A percentile compares a stretch with the other conserved stretches of the same genome.
Conservation (phyloP, 2,113 vertebrate species). For the Cynopterus brachyotis region DNA sequence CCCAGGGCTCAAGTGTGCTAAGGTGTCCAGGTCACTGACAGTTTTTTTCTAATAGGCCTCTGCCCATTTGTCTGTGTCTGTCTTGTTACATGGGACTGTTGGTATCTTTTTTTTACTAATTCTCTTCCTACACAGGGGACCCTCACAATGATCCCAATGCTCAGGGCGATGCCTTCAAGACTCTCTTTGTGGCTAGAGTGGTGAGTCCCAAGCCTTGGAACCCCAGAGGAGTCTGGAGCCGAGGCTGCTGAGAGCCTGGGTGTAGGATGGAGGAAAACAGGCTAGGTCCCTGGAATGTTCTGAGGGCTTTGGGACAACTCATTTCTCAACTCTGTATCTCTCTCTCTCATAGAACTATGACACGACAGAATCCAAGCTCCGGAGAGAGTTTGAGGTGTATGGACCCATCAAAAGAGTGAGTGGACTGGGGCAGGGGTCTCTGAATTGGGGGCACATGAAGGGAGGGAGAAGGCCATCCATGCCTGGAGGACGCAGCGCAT, state of each 20-base stretch:
- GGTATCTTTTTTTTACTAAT: neutral
- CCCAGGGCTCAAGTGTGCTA: neutral
- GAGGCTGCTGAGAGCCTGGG: neutral
- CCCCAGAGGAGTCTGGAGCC: neutral
- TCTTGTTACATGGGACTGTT: too few species aligned
- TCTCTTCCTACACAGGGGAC: conserved; percentile 86
- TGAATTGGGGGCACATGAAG: neutral
- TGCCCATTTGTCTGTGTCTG: neutral
- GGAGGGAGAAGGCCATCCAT: neutral
- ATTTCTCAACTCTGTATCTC: neutral
- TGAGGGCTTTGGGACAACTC: neutral
- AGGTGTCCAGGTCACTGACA: neutral
- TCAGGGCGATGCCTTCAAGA: conserved; percentile 96
- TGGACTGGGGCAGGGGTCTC: neutral
- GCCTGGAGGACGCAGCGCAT: accelerated
- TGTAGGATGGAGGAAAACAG: neutral
- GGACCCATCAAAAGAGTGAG: conserved; percentile 95
- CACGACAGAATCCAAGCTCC: conserved; percentile 95
- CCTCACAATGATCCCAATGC: conserved; percentile 95
- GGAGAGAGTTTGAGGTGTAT: conserved; percentile 95
- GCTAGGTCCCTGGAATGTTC: neutral
- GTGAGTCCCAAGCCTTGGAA: conserved; percentile 81
- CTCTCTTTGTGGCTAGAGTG: conserved; percentile 94
- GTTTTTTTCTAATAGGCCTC: neutral
- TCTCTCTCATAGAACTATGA: conserved; percentile 90